Percentiles rank a stretch among this genome's conserved stretches.
These are phyloP conservation scores for Zygothrica quintamaculata DNA, from an alignment of 2,888 invertebrate genomes.

Conservation along the genomic window DNA sequence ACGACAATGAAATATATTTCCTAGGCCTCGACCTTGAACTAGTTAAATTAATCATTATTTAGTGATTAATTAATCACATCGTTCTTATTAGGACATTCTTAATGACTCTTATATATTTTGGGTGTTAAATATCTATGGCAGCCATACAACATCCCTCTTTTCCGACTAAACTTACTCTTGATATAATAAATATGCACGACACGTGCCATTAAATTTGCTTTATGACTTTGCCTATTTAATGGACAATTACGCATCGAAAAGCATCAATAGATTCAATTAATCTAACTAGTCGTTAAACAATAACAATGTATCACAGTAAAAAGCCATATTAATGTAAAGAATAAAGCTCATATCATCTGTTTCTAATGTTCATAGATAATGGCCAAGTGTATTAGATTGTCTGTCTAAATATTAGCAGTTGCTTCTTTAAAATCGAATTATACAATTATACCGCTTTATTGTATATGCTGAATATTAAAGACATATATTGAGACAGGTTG, in stretches of 20 bases:
- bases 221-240: constrained; percentile 12
- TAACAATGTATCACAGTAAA: constrained; percentile 11
- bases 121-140: too few species aligned
- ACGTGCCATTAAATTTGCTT: background rate
- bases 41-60: too few species aligned
- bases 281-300: constrained; percentile 24
- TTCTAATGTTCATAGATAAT: background rate
- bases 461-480: constrained; percentile 4
- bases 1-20: too few species aligned
- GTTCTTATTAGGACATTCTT: too few species aligned
- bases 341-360: constrained; percentile 33
- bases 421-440: constrained; percentile 31
- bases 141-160: too few species aligned
- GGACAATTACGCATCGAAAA: background rate
- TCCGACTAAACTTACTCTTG: too few species aligned
- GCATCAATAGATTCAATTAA: constrained; percentile 27
- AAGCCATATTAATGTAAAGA: constrained; percentile 54
- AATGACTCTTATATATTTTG: too few species aligned
- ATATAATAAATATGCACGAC: too few species aligned
- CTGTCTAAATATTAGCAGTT: constrained; percentile 51
- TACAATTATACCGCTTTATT: constrained; percentile 46
- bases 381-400: background rate
- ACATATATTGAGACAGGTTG: background rate
- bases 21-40: too few species aligned
- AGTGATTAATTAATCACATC: too few species aligned